Conservation (phyloP, 2,797 vertebrate genomes). For the Sebastes itinus region DNA sequence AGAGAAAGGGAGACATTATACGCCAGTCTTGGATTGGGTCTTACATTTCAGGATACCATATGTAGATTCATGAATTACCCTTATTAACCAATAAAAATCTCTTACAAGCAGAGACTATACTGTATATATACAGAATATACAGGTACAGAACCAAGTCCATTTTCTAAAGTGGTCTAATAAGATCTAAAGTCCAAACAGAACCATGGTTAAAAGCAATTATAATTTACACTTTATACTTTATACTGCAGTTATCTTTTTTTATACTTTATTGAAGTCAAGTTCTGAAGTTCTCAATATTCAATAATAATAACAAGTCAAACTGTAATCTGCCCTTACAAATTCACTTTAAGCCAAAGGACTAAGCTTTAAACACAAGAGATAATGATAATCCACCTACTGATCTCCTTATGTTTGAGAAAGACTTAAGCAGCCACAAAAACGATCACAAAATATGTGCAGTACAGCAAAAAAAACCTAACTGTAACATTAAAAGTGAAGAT, state of each 20-base stretch:
- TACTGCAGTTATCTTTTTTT: too few species aligned
- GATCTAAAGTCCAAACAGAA: neutral
- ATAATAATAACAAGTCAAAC: neutral
- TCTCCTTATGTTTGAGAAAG: neutral
- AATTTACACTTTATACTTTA: neutral
- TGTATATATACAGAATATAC: neutral
- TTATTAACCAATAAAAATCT: neutral
- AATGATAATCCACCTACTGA: neutral
- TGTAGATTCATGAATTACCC: neutral
- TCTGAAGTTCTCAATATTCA: neutral
- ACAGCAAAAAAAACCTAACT: neutral
- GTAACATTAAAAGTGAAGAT: slow-evolving; percentile 77
- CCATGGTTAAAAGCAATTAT: neutral
- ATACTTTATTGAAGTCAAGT: neutral
- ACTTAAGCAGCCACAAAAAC: neutral
- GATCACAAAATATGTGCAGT: neutral
- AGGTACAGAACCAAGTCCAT: neutral
- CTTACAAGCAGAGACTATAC: neutral
- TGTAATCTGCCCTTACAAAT: neutral
- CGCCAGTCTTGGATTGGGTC: too few species aligned
- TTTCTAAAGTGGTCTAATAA: neutral
- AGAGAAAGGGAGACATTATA: neutral
- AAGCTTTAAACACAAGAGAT: neutral
- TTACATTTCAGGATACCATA: neutral
- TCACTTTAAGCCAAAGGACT: neutral